Evolutionary conservation across 2,888 invertebrate genomes (phyloP), one percentile per base, ranked within the genome.

Genomic region (Rotaria macrura): DNA sequence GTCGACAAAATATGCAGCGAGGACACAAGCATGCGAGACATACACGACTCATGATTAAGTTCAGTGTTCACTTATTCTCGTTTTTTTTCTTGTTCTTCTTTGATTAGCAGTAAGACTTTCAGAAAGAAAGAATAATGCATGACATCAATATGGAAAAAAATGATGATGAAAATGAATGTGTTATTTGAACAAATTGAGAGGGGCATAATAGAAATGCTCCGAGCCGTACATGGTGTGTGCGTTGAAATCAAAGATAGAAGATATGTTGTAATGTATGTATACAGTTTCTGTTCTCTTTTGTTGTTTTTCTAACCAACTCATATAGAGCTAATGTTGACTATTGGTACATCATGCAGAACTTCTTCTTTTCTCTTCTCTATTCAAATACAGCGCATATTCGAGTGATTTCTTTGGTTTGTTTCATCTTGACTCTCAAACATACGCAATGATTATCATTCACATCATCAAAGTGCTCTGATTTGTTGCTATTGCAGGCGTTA

Each of bases 11-110:
- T 34, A 65, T 65, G 65, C 34, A 6, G 65, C 1, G 65, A 65
- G 65, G 65, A 65, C 65, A 34, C 34, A 65, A 65, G 65, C 65
- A 65, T 65, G 65, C 34, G 65, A 65, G 65, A 20, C 65, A 65
- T 34, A 65, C 29, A 65, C 65, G 20, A 65, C 65, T 79, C 79
- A 79, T 79, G 40, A 79, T 79, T 79, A 79, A 79, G 40, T 79
- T 79, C 79, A 79, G 65, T 79, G 43, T 79, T 79, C 79, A 79
- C 79, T 79, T 43, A 43, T 43, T 34, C n/a, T 43, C 38, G 4
- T 40, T 40, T 3, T 25, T n/a, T 40, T 25, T 79, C 38, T 43
- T 74, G 4, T 74, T 43, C 25, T 43, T 79, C 43, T 79, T 25
- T 79, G 65, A 65, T 65, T 65, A 65, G 65, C 20, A 65, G 65